Conservation (phyloP, 2,888 invertebrate genomes). For the Drosophila merina region DNA sequence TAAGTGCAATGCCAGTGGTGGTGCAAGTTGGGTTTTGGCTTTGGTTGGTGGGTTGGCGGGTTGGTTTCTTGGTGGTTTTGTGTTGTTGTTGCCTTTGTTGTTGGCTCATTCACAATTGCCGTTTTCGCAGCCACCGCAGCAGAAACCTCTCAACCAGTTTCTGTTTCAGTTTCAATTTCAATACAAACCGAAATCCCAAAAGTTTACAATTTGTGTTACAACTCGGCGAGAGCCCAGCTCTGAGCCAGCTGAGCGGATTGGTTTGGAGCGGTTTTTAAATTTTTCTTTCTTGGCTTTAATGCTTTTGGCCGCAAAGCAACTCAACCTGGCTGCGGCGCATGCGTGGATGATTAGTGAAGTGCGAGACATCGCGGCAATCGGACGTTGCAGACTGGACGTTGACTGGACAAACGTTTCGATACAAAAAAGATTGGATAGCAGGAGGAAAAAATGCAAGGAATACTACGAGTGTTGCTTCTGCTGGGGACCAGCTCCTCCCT, state of each 20-base stretch:
- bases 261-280: background rate
- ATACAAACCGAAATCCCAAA: constrained; percentile 53
- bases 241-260: too few relatives aligned
- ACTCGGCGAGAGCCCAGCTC: constrained; percentile 49
- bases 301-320: constrained; percentile 44
- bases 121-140: constrained; percentile 34
- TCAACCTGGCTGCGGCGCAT: constrained; percentile 62
- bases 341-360: constrained; percentile 75
- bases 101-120: constrained; percentile 32
- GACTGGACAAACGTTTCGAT: constrained; percentile 20
- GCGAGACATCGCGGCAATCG: constrained; percentile 73
- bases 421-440: background rate
- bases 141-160: constrained; percentile 69
- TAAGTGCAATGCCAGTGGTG: background rate
- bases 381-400: constrained; percentile 62
- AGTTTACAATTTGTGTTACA: constrained; percentile 71
- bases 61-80: background rate
- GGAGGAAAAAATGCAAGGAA: background rate
- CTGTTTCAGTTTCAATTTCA: constrained; percentile 67
- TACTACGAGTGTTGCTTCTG: constrained; percentile 8
- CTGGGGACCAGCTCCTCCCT: constrained; percentile 12
- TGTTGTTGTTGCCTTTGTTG: constrained; percentile 17
- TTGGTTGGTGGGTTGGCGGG: background rate
- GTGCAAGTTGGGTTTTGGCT: background rate
- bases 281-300: constrained; percentile 7